Evolutionary conservation across 2,113 vertebrate genomes (phyloP).

Genomic region (Ariopsis seemanni): DNA sequence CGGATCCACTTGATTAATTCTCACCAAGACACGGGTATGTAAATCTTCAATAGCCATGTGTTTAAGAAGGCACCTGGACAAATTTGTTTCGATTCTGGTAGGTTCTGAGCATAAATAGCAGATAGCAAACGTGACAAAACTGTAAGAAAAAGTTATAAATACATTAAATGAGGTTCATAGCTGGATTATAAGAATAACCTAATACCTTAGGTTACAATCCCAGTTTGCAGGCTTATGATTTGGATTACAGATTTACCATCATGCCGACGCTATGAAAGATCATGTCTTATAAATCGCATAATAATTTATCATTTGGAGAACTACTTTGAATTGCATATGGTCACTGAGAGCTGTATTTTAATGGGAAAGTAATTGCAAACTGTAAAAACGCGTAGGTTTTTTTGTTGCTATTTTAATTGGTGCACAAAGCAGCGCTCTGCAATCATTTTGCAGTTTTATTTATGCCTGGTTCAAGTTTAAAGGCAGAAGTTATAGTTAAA

Average conservation of each 20-base stretch:
- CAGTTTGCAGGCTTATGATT: neutral
- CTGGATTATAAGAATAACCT: neutral
- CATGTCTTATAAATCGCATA: neutral
- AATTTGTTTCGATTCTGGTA: slow-evolving; percentile 27
- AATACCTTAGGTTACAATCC: neutral
- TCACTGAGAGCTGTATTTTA: neutral
- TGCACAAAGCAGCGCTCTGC: neutral
- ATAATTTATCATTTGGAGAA: neutral
- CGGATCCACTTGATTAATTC: slow-evolving; percentile 47
- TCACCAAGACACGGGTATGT: slow-evolving; percentile 38
- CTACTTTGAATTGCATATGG: no score
- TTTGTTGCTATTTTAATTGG: neutral
- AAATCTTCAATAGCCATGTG: slow-evolving; percentile 12
- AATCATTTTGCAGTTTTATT: neutral
- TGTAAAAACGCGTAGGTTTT: neutral
- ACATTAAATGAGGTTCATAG: neutral
- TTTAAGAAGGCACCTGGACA: slow-evolving; percentile 39
- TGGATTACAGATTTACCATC: neutral
- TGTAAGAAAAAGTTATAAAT: slow-evolving; percentile 2
- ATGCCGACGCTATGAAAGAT: neutral
- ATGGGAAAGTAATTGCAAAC: neutral
- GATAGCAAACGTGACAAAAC: neutral
- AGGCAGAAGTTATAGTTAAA: neutral
- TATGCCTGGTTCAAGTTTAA: neutral
- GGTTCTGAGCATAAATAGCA: neutral